Evolutionary conservation across 1,140 invertebrate species (phyloP).

Genomic region (Ctenoplectra terminalis): DNA sequence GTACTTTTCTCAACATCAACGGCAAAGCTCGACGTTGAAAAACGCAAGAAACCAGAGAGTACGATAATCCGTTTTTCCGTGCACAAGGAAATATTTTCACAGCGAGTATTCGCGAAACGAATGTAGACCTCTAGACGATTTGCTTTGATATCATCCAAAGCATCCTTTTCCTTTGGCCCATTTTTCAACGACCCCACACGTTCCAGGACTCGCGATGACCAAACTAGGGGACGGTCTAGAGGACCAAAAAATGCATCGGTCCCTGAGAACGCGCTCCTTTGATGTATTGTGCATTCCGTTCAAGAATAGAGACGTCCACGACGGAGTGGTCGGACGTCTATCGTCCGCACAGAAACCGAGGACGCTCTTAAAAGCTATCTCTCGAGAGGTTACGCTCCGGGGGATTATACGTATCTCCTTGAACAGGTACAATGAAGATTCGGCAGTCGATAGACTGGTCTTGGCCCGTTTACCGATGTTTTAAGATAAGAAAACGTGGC

Average conservation of each 20-base stretch:
- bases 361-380: constrained; percentile 30
- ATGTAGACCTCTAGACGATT: constrained; percentile 14
- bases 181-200: neutral
- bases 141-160: constrained; percentile 5
- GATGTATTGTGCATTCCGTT: constrained; percentile 30
- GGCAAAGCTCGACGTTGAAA: neutral
- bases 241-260: constrained; percentile 39
- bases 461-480: neutral
- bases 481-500: neutral
- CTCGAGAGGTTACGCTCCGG: constrained; percentile 17
- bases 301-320: constrained; percentile 14
- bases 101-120: neutral
- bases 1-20: neutral
- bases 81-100: neutral
- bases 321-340: constrained; percentile 14
- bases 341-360: constrained; percentile 24
- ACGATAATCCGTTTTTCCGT: neutral
- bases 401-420: constrained; percentile 36
- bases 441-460: constrained; percentile 3
- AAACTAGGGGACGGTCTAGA: neutral
- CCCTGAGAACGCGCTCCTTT: constrained; percentile 32
- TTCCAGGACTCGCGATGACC: neutral
- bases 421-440: constrained; percentile 36
- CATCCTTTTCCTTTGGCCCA: neutral
- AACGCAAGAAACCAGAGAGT: neutral